Evolutionary conservation across 53 echinoderm and acorn worm genomes (phyloP).

Genomic region (Holothuria scabra): DNA sequence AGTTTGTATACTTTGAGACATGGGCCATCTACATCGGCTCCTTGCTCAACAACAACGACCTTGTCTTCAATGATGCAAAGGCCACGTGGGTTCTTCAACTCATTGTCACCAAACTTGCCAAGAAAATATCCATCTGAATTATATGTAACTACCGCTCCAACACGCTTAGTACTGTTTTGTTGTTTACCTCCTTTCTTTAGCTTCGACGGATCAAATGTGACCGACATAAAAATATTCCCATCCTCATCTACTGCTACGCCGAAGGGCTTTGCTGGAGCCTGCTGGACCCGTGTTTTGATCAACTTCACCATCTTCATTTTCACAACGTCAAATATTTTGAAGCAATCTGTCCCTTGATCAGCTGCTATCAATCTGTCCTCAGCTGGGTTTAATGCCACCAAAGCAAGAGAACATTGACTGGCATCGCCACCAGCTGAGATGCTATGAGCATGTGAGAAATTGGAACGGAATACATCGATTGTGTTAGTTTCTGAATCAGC

Average conservation of each 20-base stretch:
- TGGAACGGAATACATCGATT: background rate
- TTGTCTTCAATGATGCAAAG: background rate
- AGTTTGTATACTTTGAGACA: background rate
- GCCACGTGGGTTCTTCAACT: background rate
- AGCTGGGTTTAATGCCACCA: background rate
- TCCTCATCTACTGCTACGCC: slow-evolving; percentile 6
- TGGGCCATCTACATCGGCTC: background rate
- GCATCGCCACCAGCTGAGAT: background rate
- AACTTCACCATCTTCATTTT: background rate
- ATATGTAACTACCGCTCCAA: slow-evolving; percentile 3
- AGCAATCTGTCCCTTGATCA: background rate
- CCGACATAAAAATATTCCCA: slow-evolving; percentile 12
- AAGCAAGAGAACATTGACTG: background rate
- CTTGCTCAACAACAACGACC: background rate
- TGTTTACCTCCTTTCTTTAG: background rate
- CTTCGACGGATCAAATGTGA: slow-evolving; percentile 28
- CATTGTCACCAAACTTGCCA: slow-evolving; percentile 25
- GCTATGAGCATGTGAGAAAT: background rate
- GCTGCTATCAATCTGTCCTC: slow-evolving; percentile 15
- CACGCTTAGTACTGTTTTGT: background rate
- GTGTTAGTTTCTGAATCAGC: slow-evolving; percentile 8
- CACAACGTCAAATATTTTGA: slow-evolving; percentile 22
- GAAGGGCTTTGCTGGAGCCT: slow-evolving; percentile 6
- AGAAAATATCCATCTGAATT: slow-evolving; percentile 32
- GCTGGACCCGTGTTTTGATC: slow-evolving; percentile 17